Conservation (phyloP, 2,888 invertebrate genomes). For the Poecilobothrus nobilitatus region DNA sequence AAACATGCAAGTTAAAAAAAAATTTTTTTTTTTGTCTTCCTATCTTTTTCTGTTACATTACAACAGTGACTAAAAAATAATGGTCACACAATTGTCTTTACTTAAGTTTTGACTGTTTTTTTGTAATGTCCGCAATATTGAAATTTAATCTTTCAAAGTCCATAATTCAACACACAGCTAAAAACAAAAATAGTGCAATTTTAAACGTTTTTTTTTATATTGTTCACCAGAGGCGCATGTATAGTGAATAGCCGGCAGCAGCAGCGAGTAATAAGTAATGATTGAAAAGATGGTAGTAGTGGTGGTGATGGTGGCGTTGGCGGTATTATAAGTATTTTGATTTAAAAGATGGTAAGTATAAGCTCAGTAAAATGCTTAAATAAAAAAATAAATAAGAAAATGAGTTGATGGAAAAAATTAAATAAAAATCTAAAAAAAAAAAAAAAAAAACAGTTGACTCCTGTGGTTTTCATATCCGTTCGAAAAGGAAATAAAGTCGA, state of each 20-base stretch:
- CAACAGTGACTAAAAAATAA: too few species aligned
- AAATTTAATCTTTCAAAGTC: too few species aligned
- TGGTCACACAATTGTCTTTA: too few species aligned
- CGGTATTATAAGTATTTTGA: background rate
- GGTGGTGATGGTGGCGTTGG: background rate
- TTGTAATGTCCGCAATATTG: too few species aligned
- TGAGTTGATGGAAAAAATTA: background rate
- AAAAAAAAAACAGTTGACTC: background rate
- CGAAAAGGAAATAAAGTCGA: background rate
- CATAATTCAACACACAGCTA: background rate
- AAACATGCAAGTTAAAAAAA: too few species aligned
- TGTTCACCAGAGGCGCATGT: background rate
- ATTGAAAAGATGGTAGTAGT: background rate
- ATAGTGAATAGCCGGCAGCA: background rate
- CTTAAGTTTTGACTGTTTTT: too few species aligned
- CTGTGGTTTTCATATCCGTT: slow-evolving; percentile 6
- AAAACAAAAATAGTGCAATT: background rate
- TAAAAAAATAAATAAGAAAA: too few species aligned
- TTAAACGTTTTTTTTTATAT: background rate
- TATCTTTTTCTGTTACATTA: too few species aligned
- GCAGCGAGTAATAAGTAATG: background rate
- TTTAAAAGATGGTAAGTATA: too few species aligned
- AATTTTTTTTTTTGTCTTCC: too few species aligned
- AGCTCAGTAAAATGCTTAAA: too few species aligned
- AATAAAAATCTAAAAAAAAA: background rate